These are phyloP conservation scores for Sarcophaga peregrina DNA, from an alignment of 1,140 invertebrate genomes.

Conservation along the genomic window DNA sequence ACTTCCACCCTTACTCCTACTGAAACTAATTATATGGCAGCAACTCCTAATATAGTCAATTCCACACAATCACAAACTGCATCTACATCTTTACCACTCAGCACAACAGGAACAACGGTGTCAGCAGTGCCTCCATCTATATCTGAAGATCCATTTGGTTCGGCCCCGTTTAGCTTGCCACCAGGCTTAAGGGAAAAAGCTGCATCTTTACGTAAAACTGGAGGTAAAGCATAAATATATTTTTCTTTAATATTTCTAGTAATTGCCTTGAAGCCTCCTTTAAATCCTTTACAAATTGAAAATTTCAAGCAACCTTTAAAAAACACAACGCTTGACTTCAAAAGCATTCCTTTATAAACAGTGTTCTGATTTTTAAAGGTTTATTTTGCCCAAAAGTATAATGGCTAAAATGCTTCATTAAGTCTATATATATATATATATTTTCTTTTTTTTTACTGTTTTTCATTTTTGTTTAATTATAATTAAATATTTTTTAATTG, in stretches of 20 bases:
- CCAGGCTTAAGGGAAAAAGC: slow-evolving; percentile 71
- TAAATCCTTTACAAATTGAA: slow-evolving; percentile 10
- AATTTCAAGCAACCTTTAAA: neutral
- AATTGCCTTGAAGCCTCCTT: neutral
- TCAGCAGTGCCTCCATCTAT: slow-evolving; percentile 44
- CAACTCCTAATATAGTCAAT: slow-evolving; percentile 12
- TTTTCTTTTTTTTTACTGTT: neutral
- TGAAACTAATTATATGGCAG: slow-evolving; percentile 45
- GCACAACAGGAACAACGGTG: slow-evolving; percentile 25
- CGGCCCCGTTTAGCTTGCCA: slow-evolving; percentile 83
- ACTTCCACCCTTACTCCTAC: slow-evolving; percentile 64
- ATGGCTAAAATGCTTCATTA: slow-evolving; percentile 1
- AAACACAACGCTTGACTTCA: neutral
- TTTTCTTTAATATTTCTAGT: neutral
- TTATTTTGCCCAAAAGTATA: neutral
- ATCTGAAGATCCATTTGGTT: slow-evolving; percentile 81
- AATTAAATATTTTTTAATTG: too few relatives aligned
- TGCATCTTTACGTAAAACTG: slow-evolving; percentile 69
- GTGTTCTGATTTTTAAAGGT: slow-evolving; percentile 7
- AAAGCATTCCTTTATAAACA: neutral
- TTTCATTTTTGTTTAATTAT: neutral
- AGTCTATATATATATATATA: too few relatives aligned
- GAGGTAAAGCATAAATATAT: slow-evolving; percentile 74
- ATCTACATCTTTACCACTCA: neutral
- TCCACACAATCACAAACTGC: slow-evolving; percentile 24